Evolutionary conservation across 2,113 vertebrate species (phyloP).

Genomic region (Chlorodrepanis virens): DNA sequence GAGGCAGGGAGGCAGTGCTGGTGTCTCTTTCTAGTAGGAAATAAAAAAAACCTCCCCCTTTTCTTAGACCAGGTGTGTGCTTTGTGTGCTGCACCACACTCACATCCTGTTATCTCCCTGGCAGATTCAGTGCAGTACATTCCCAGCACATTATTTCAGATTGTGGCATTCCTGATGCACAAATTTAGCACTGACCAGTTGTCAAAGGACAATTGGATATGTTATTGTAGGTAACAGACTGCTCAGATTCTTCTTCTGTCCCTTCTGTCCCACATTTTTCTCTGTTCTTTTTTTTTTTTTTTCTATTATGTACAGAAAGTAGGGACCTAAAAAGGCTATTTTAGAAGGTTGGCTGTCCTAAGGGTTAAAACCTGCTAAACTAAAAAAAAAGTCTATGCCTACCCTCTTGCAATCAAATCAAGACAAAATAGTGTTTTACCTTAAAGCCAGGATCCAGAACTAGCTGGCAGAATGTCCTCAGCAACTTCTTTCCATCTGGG

Average conservation of each 20-base stretch:
- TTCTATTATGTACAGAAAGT: not conserved
- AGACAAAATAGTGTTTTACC: not conserved
- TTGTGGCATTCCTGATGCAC: not conserved
- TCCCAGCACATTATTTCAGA: not conserved
- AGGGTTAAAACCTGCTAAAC: not conserved
- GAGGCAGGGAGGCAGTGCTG: not conserved
- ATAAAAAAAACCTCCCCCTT: not conserved
- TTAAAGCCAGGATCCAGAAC: conserved; percentile 63
- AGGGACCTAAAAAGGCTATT: not conserved
- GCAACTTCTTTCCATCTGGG: conserved; percentile 63
- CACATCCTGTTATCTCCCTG: not conserved
- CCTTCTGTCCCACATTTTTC: not conserved
- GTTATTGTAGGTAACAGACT: not conserved
- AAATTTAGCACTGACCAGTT: not conserved
- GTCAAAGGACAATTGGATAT: not conserved
- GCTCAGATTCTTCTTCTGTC: not conserved
- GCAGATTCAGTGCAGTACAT: not conserved
- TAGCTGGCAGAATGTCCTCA: conserved; percentile 65
- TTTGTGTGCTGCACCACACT: not conserved
- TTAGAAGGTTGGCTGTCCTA: not conserved
- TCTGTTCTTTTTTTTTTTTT: not conserved
- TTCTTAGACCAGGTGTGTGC: not conserved
- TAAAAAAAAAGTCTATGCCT: not conserved
- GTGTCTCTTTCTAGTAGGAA: too few species aligned
- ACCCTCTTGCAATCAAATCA: not conserved